Evolutionary conservation across 2,888 invertebrate genomes (phyloP), one percentile per base, ranked within the genome.

Genomic region (Amphipoea oculea): DNA sequence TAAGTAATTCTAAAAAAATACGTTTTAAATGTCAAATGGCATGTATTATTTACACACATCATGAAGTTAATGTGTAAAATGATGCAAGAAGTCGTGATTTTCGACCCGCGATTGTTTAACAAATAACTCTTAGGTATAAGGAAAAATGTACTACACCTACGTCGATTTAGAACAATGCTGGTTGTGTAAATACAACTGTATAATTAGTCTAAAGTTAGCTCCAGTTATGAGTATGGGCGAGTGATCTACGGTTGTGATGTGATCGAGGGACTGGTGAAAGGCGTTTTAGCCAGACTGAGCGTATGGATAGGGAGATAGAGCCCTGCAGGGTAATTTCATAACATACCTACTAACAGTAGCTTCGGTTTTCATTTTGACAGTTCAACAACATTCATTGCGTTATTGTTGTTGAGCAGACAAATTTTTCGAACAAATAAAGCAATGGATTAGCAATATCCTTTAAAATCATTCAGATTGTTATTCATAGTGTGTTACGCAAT

Each of bases 161-260:
- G 83, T 87, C 71, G 70, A 77, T 83, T 54, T 74, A 76, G 67
- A 79, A 82, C 73, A 83, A 72, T 86, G 76, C 74, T 71, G 71
- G 81, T 79, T 83, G 86, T 87, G 88, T 85, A 90, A 90, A 90
- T 89, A 89, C 77, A 83, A 87, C 48, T 79, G 83, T 87, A 86
- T 90, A 90, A 92, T 92, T 92, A 92, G 89, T 90, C 83, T 86
- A 74, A 90, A 89, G 91, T 91, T 91, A 91, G 89, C 87, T 87
- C 79, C 78, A 85, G 89, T 84, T 90, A 82, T 87, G 84, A 86
- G 73, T 70, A 78, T 69, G 80, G 71, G 84, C 79, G 78, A 88
- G 88, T 92, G 90, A 92, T 92, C 90, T 90, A 90, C 86, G 85
- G 83, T 84, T 86, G 74, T 68, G 81, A 81, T 76, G 77, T 81